Conservation (phyloP, 2,888 invertebrate species). For the Miltochrista miniata region DNA sequence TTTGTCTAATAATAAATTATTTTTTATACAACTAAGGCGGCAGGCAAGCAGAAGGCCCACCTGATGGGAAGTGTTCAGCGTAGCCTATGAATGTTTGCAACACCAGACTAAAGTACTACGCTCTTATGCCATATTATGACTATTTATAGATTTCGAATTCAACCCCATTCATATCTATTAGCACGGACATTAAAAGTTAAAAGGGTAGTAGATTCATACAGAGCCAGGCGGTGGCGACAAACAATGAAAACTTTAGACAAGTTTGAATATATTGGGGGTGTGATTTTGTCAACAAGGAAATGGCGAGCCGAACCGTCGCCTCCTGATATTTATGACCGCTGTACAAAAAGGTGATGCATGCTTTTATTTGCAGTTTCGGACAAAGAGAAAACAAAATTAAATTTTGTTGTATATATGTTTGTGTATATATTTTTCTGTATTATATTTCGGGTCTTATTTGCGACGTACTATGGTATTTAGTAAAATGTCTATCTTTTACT, state of each 20-base stretch:
- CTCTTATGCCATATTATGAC: too few species aligned
- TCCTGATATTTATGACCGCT: slow-evolving; percentile 72
- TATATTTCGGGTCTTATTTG: too few species aligned
- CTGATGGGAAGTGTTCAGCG: too few species aligned
- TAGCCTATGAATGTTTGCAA: too few species aligned
- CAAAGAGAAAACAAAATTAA: slow-evolving; percentile 64
- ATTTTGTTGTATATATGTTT: slow-evolving; percentile 7
- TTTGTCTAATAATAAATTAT: too few species aligned
- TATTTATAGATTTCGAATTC: too few species aligned
- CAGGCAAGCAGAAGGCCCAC: too few species aligned
- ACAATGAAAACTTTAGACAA: slow-evolving; percentile 78
- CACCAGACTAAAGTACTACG: too few species aligned
- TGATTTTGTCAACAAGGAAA: slow-evolving; percentile 82
- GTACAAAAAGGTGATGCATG: slow-evolving; percentile 63
- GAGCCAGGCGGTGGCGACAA: slow-evolving; percentile 60
- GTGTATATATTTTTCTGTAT: too few species aligned
- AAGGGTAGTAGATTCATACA: slow-evolving; percentile 53
- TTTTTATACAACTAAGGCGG: too few species aligned
- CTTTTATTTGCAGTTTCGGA: slow-evolving; percentile 68
- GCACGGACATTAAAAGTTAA: slow-evolving; percentile 44
- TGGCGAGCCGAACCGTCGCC: slow-evolving; percentile 75
- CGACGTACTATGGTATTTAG: too few species aligned
- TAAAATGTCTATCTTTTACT: too few species aligned
- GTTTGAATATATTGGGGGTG: slow-evolving; percentile 76
- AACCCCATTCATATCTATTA: slow-evolving; percentile 35